Percentiles rank a stretch among this genome's conserved stretches.
Conservation (phyloP, 2,797 vertebrate species). For the Prunella strophiata region DNA sequence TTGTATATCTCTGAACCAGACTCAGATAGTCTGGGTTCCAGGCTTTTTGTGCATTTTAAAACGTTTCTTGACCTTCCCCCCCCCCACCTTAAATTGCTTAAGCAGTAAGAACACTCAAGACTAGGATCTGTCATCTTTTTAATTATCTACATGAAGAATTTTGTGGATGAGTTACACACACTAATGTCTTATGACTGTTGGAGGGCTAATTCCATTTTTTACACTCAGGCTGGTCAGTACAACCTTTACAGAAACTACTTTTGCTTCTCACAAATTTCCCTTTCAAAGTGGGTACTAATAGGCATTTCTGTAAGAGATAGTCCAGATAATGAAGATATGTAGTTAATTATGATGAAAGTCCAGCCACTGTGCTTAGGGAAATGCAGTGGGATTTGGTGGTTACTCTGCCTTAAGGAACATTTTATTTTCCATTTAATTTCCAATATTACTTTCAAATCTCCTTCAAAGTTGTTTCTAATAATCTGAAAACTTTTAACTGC, state of each 20-base stretch:
- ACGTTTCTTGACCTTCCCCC: neutral
- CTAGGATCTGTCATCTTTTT: neutral
- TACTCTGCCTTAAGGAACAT: conserved; percentile 40
- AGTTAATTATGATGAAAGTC: conserved; percentile 34
- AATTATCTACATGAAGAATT: neutral
- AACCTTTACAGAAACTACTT: conserved; percentile 1
- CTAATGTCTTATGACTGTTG: neutral
- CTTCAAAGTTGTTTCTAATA: conserved; percentile 44
- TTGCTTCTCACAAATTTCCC: neutral
- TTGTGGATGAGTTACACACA: neutral
- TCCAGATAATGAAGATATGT: conserved; percentile 23
- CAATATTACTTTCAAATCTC: conserved; percentile 59
- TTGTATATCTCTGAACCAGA: neutral
- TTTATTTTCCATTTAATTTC: conserved; percentile 54
- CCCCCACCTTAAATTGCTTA: neutral
- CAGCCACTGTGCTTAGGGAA: neutral
- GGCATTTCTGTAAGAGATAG: conserved; percentile 11
- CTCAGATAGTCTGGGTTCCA: neutral
- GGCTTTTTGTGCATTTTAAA: neutral
- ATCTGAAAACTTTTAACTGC: conserved; percentile 25
- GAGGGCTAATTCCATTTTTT: conserved; percentile 12
- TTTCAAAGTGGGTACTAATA: conserved; percentile 22
- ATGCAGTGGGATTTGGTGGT: conserved; percentile 5
- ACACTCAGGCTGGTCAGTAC: neutral
- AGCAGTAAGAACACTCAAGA: neutral